Conservation (phyloP, 2,888 invertebrate genomes). For the Drosophila emarginata region DNA sequence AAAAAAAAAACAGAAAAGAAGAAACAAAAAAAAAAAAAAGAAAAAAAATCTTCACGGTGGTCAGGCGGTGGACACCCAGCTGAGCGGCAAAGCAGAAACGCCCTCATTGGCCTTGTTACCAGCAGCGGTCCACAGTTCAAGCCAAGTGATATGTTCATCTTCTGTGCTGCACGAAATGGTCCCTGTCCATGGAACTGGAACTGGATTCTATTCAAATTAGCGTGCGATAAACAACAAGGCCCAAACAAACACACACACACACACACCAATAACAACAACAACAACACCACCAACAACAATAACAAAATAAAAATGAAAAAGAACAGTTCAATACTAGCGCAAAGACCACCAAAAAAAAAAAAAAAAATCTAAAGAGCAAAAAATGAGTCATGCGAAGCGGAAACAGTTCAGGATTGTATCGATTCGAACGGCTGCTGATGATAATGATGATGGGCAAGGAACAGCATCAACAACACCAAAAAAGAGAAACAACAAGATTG, state of each 20-base stretch:
- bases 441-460: conserved; percentile 30
- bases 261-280: neutral
- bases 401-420: conserved; percentile 61
- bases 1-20: conserved; percentile 13
- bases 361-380: conserved; percentile 48
- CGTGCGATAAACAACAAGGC: conserved; percentile 54
- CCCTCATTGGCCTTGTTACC: conserved; percentile 67
- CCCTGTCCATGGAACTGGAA: conserved; percentile 9
- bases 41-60: conserved; percentile 60
- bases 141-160: conserved; percentile 65
- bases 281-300: conserved; percentile 8
- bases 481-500: conserved; percentile 51
- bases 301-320: neutral
- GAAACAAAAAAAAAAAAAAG: conserved; percentile 9
- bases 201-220: conserved; percentile 65
- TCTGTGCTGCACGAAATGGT: conserved; percentile 40
- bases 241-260: conserved; percentile 2
- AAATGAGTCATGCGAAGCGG: conserved; percentile 71
- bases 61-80: conserved; percentile 65
- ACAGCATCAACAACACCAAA: conserved; percentile 17
- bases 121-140: conserved; percentile 6
- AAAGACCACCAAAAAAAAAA: conserved; percentile 34
- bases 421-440: conserved; percentile 21
- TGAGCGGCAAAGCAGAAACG: conserved; percentile 62
- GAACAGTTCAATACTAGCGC: conserved; percentile 31